Conservation (phyloP, 1,140 invertebrate genomes). For the Cherax quadricarinatus region DNA sequence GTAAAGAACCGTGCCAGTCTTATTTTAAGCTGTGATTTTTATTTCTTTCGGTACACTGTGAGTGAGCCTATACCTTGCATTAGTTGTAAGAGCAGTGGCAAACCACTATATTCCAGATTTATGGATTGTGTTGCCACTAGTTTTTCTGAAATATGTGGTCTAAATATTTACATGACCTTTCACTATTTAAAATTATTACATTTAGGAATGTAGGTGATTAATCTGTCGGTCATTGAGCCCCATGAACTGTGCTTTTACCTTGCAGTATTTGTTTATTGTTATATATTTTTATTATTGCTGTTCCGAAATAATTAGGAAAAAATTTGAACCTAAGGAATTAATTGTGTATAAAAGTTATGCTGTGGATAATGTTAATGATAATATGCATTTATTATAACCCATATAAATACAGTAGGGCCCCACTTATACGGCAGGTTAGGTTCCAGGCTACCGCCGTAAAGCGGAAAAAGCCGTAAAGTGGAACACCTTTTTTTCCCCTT, state of each 20-base stretch:
- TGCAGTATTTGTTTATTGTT: neutral
- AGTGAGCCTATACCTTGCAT: slow-evolving; percentile 67
- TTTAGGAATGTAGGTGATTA: neutral
- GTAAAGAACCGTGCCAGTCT: slow-evolving; percentile 46
- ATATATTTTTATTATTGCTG: neutral
- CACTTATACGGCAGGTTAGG: too few relatives aligned
- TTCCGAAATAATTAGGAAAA: neutral
- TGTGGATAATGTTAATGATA: too few relatives aligned
- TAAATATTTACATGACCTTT: neutral
- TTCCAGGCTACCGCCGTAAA: too few relatives aligned
- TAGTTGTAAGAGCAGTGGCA: slow-evolving; percentile 48
- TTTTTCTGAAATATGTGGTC: slow-evolving; percentile 1
- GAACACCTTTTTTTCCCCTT: too few relatives aligned
- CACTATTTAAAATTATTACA: neutral
- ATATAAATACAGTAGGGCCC: too few relatives aligned
- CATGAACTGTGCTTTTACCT: neutral
- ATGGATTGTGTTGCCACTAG: slow-evolving; percentile 18
- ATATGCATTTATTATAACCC: too few relatives aligned
- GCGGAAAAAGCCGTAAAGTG: too few relatives aligned
- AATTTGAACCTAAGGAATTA: too few relatives aligned
- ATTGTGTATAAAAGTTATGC: too few relatives aligned
- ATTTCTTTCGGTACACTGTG: slow-evolving; percentile 25
- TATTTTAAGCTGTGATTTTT: slow-evolving; percentile 58
- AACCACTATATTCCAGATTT: slow-evolving; percentile 11
- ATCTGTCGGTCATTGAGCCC: neutral